A percentile compares a stretch with the other conserved stretches of the same genome.
phyloP scores from a whole-genome alignment of 2,888 invertebrate genomes.

The Ischnus inquisitorius region DNA sequence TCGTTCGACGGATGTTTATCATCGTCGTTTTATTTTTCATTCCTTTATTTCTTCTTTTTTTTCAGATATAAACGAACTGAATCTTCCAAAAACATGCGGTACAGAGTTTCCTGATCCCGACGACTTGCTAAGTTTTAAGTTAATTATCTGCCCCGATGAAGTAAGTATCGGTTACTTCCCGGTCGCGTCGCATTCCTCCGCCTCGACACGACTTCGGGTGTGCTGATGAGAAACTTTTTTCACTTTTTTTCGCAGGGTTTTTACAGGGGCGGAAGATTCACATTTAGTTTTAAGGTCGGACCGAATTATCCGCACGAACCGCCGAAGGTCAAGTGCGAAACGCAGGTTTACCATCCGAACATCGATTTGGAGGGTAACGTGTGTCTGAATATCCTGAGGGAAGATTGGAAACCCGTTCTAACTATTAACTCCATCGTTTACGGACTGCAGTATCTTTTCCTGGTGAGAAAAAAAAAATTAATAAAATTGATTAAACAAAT shows the following conservation, averaged over 20 bases:
- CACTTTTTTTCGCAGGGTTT: slow-evolving; percentile 89
- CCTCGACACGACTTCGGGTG: too few species aligned
- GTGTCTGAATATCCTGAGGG: slow-evolving; percentile 97
- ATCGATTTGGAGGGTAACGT: slow-evolving; percentile 99
- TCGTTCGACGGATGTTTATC: neutral
- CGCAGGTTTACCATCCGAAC: slow-evolving; percentile 98
- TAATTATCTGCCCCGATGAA: slow-evolving; percentile 98
- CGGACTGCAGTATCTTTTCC: slow-evolving; percentile 98
- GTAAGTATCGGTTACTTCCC: slow-evolving; percentile 83
- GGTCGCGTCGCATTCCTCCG: neutral
- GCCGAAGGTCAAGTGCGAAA: slow-evolving; percentile 99
- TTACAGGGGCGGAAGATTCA: slow-evolving; percentile 97
- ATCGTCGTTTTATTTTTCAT: slow-evolving; percentile 49
- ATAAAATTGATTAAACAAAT: neutral
- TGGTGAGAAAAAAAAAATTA: slow-evolving; percentile 87
- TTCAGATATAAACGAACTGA: slow-evolving; percentile 98
- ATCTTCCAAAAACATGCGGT: slow-evolving; percentile 98
- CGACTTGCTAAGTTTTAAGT: slow-evolving; percentile 97
- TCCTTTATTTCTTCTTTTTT: slow-evolving; percentile 80
- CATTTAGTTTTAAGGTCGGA: slow-evolving; percentile 99
- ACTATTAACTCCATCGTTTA: slow-evolving; percentile 99
- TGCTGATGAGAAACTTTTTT: neutral
- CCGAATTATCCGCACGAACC: slow-evolving; percentile 99
- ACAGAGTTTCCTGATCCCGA: slow-evolving; percentile 98
- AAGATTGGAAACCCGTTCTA: slow-evolving; percentile 99